These are phyloP conservation scores for Pseudobourletiella spinata DNA, from an alignment of 1,140 invertebrate species.

Conservation along the genomic window DNA sequence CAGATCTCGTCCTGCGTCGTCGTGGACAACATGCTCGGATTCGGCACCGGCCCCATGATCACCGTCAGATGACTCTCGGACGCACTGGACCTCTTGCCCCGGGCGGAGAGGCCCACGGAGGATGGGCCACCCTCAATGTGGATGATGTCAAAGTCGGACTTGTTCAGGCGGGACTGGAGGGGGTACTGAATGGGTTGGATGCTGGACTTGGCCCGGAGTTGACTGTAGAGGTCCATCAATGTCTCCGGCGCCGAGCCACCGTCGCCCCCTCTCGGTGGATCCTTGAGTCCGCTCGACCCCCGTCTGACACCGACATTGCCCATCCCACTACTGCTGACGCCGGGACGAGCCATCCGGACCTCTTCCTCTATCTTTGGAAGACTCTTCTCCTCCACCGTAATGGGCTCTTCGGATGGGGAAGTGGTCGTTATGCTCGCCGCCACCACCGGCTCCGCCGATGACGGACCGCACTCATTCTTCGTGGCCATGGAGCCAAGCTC, in stretches of 20 bases:
- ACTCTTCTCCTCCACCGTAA: conserved; percentile 24
- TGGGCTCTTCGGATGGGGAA: conserved; percentile 17
- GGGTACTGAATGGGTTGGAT: conserved; percentile 28
- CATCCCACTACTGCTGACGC: neutral
- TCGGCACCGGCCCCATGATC: conserved; percentile 6
- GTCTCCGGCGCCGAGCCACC: conserved; percentile 1
- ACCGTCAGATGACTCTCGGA: conserved; percentile 13
- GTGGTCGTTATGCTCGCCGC: neutral
- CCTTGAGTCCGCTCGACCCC: neutral
- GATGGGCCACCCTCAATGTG: neutral
- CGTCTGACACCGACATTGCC: neutral
- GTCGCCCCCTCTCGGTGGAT: neutral
- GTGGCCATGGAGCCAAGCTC: neutral
- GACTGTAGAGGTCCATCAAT: conserved; percentile 6
- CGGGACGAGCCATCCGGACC: too few relatives aligned
- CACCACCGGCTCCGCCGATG: neutral
- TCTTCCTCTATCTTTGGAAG: conserved; percentile 26
- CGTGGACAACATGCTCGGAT: conserved; percentile 14
- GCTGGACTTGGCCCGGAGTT: conserved; percentile 1
- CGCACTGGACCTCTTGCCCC: conserved; percentile 1
- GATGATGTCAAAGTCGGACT: conserved; percentile 22
- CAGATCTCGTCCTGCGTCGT: conserved; percentile 37
- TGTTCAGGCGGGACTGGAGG: conserved; percentile 19
- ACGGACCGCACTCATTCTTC: neutral
- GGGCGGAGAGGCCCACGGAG: neutral